Evolutionary conservation across 2,888 invertebrate species (phyloP).

Genomic region (Eumerus sabulonum): DNA sequence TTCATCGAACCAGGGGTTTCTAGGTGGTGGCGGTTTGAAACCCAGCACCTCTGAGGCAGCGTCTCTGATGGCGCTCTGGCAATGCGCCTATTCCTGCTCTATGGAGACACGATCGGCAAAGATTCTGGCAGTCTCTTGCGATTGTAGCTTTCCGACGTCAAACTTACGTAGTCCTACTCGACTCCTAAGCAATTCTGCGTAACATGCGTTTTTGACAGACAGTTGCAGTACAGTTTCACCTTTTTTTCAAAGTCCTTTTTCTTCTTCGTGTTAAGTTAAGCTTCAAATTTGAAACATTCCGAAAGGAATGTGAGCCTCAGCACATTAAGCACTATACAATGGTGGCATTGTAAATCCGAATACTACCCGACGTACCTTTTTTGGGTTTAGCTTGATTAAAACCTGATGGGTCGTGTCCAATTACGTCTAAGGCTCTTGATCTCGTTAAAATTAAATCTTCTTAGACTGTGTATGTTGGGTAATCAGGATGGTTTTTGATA

Average conservation of each 20-base stretch:
- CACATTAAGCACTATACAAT: slow-evolving; percentile 16
- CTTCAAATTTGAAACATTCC: slow-evolving; percentile 19
- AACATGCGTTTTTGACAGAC: slow-evolving; percentile 8
- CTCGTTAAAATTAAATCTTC: slow-evolving; percentile 28
- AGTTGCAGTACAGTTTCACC: slow-evolving; percentile 11
- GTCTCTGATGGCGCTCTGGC: no score
- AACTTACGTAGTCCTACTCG: no score
- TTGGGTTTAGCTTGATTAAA: slow-evolving; percentile 9
- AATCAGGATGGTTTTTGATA: no score
- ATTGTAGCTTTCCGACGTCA: no score
- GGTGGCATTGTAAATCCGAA: slow-evolving; percentile 12
- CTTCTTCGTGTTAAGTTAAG: slow-evolving; percentile 14
- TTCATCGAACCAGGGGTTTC: no score
- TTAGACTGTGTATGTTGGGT: slow-evolving; percentile 6
- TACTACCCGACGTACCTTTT: not conserved
- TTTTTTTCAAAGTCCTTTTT: slow-evolving; percentile 3
- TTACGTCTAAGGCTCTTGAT: slow-evolving; percentile 21
- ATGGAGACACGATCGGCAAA: no score
- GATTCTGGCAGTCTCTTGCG: no score
- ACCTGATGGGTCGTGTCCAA: slow-evolving; percentile 12
- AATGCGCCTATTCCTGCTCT: no score
- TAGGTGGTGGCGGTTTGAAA: no score
- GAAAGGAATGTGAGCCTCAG: slow-evolving; percentile 20
- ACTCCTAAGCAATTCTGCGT: slow-evolving; percentile 3
- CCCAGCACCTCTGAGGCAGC: no score